Conservation (phyloP, 2,797 vertebrate species). For the Cossypha niveicapilla region DNA sequence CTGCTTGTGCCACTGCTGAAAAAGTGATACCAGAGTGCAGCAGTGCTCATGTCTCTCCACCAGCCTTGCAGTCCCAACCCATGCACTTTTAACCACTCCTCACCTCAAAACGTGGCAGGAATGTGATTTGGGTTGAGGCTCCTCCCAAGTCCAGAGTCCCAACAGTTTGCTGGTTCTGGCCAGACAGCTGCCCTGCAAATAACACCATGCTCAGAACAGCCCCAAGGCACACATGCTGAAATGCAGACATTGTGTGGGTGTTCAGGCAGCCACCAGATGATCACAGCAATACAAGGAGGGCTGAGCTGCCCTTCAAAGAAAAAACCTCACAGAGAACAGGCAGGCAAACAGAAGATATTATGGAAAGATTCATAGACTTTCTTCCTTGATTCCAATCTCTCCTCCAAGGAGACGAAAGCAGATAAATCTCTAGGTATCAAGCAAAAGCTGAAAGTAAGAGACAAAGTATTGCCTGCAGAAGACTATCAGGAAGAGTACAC, state of each 20-base stretch:
- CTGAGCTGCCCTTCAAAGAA: not conserved
- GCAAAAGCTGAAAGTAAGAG: not conserved
- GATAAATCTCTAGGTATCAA: not conserved
- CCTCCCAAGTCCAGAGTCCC: conserved; percentile 97
- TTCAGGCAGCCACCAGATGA: not conserved
- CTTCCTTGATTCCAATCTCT: not conserved
- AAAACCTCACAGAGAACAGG: not conserved
- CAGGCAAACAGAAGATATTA: not conserved
- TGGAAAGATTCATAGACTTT: not conserved
- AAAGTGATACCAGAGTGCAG: not conserved
- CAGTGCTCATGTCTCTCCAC: not conserved
- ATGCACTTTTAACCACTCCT: not conserved
- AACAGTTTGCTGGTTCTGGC: conserved; percentile 83
- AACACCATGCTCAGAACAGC: conserved; percentile 35
- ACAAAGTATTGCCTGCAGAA: not conserved
- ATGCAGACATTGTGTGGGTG: not conserved
- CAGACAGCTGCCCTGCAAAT: conserved; percentile 88
- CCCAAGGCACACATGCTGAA: not conserved
- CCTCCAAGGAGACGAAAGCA: not conserved
- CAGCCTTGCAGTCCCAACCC: not conserved
- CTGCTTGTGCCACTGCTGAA: not conserved
- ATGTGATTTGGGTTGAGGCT: conserved; percentile 97
- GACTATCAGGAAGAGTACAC: not conserved
- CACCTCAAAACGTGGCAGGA: conserved; percentile 91
- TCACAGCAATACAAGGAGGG: not conserved